Evolutionary conservation across 2,797 vertebrate genomes (phyloP).

Genomic region (Podarcis siculus): DNA sequence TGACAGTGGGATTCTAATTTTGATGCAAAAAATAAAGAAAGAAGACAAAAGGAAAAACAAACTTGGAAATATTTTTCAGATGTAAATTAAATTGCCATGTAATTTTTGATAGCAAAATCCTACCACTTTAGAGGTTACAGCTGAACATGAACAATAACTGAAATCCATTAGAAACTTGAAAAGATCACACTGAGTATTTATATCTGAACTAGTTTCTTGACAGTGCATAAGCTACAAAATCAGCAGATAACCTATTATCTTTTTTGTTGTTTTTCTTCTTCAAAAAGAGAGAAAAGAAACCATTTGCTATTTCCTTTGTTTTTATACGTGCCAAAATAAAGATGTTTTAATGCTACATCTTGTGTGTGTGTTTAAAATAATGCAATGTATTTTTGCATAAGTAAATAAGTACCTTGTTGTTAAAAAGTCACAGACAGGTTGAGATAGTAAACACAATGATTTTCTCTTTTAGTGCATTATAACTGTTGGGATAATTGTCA

Average conservation of each 20-base stretch:
- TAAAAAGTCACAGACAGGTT: constrained; percentile 37
- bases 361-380: constrained; percentile 36
- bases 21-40: not conserved
- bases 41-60: not conserved
- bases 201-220: constrained; percentile 2
- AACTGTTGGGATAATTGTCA: constrained; percentile 23
- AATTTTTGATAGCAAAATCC: not conserved
- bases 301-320: constrained; percentile 3
- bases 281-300: constrained; percentile 4
- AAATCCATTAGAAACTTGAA: not conserved
- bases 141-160: not conserved
- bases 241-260: not conserved
- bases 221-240: constrained; percentile 7
- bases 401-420: constrained; percentile 39
- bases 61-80: not conserved
- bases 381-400: constrained; percentile 33
- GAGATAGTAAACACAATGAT: constrained; percentile 56
- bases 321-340: constrained; percentile 13
- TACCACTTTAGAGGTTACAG: not conserved
- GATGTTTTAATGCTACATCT: not conserved
- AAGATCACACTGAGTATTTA: not conserved
- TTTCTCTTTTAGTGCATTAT: constrained; percentile 34
- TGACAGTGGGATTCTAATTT: not conserved
- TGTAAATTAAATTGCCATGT: not conserved
- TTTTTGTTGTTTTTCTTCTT: constrained; percentile 29